Conservation (phyloP, 2,797 vertebrate genomes). For the Rhyacichthys aspro region DNA sequence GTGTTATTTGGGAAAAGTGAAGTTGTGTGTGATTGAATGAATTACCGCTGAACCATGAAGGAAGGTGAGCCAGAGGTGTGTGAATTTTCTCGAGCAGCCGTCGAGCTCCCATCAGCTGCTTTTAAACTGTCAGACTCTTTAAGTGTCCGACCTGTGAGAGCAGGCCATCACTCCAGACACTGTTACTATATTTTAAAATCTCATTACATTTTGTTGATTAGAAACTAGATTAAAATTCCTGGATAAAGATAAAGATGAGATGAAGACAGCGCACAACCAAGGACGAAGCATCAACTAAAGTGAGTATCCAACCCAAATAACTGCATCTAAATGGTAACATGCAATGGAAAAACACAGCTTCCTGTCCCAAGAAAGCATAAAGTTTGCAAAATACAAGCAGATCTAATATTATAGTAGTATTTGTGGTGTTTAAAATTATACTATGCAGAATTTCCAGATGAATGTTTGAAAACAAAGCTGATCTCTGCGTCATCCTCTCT, state of each 20-base stretch:
- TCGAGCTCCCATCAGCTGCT: constrained; percentile 24
- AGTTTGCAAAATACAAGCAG: too few relatives aligned
- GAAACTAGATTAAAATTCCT: background rate
- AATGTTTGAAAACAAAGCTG: too few relatives aligned
- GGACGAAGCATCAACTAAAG: background rate
- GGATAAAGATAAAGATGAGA: too few relatives aligned
- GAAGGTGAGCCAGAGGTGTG: constrained; percentile 54
- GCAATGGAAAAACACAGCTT: background rate
- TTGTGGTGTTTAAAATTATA: too few relatives aligned
- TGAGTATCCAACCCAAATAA: background rate
- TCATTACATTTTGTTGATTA: background rate
- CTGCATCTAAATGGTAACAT: background rate
- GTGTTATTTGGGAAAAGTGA: constrained; percentile 26
- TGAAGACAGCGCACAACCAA: background rate
- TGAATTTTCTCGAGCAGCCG: constrained; percentile 17
- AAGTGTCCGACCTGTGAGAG: constrained; percentile 16
- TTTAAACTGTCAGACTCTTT: constrained; percentile 20
- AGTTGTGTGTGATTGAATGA: constrained; percentile 45
- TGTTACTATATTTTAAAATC: background rate
- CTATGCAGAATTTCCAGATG: too few relatives aligned
- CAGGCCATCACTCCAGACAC: background rate
- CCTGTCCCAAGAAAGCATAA: too few relatives aligned
- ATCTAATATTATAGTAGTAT: too few relatives aligned
- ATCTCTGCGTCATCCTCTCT: too few relatives aligned
- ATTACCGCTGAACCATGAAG: constrained; percentile 57